Conservation (phyloP, 2,888 invertebrate genomes). For the Drosophila lacicola region DNA sequence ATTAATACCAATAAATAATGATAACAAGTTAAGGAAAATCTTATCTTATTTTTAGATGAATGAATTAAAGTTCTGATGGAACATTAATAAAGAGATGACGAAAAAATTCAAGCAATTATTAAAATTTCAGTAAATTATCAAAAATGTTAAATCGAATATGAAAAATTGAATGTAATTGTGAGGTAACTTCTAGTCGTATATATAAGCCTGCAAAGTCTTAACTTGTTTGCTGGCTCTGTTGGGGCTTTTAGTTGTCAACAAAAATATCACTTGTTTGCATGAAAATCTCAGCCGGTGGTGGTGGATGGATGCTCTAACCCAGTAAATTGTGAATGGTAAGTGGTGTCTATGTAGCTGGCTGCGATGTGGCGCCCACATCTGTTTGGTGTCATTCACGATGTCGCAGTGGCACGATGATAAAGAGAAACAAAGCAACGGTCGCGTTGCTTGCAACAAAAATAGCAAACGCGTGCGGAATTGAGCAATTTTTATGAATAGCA, state of each 20-base stretch:
- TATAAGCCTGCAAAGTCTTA: not conserved
- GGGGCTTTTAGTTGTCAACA: slow-evolving; percentile 74
- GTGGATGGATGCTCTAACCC: slow-evolving; percentile 9
- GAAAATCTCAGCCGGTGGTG: slow-evolving; percentile 59
- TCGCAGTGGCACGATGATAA: slow-evolving; percentile 45
- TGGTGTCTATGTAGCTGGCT: slow-evolving; percentile 5
- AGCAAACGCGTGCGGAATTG: slow-evolving; percentile 79
- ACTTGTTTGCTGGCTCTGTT: slow-evolving; percentile 30
- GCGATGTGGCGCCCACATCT: slow-evolving; percentile 48
- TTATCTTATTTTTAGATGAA: not conserved
- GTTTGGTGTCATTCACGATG: slow-evolving; percentile 61
- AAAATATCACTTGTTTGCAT: slow-evolving; percentile 79
- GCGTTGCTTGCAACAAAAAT: slow-evolving; percentile 58
- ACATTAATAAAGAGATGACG: no score
- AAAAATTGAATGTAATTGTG: no score
- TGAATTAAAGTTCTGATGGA: no score
- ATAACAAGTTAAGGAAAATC: not conserved
- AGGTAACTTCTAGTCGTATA: not conserved
- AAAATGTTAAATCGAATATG: no score
- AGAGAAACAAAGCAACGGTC: slow-evolving; percentile 55
- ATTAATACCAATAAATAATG: not conserved
- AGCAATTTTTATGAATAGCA: slow-evolving; percentile 82
- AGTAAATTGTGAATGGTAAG: slow-evolving; percentile 22
- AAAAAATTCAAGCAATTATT: no score
- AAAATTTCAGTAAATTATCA: no score